Evolutionary conservation across 2,888 invertebrate species (phyloP), one percentile per base, ranked within the genome.

Genomic region (Pherbina coryleti): DNA sequence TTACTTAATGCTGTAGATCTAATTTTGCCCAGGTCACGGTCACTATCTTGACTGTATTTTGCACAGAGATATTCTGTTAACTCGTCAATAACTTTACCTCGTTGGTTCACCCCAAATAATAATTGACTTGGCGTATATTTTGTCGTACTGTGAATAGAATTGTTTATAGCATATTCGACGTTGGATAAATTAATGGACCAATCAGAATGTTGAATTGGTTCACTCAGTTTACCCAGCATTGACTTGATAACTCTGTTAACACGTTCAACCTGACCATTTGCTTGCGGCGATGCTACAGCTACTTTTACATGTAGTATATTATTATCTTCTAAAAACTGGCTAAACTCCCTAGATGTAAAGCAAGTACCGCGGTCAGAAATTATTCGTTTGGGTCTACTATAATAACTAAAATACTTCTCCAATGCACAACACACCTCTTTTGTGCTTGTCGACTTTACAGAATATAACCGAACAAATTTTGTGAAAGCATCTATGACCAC

Each of bases 331-430:
- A 37, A 25, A n/a, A 25, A 60, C 25, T 11, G 3, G 4, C 9
- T 14, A 25, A 74, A 60, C 17, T 37, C 62, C 5, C 5, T 5
- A 0, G 80, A 79, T 0, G 78, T 80, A 22, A 79, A 80, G 19
- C 70, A 75, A 14, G 62, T 66, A 17, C 78, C 77, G 3, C 76
- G 34, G 34, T 78, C 78, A 17, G 69, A 71, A 19, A 78, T 76
- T 17, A 73, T 70, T 11, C 72, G 19, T 1, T 72, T 66, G 0
- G 75, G 78, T 8, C 78, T n/a, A n/a, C n/a, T n/a, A n/a, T n/a
- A n/a, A n/a, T n/a, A n/a, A n/a, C n/a, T n/a, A n/a, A n/a, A n/a
- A 31, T 75, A 57, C 78, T 76, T 62, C 76, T 79, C n/a, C n/a
- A n/a, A n/a, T n/a, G n/a, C n/a, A n/a, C n/a, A n/a, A n/a, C n/a